Evolutionary conservation across 2,888 invertebrate species (phyloP).

Genomic region (Neoscelio sp.): DNA sequence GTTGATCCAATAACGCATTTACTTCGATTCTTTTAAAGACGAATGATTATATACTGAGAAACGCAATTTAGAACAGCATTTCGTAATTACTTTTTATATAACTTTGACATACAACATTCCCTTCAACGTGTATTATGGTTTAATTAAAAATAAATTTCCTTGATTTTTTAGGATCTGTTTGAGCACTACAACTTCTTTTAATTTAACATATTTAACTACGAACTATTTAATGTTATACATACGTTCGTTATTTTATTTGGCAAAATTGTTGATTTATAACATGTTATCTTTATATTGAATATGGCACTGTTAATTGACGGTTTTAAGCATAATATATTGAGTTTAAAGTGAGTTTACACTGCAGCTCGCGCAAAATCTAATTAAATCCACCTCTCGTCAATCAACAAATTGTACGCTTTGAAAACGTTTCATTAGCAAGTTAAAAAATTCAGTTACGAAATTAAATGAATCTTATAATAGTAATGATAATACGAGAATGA

Average conservation of each 20-base stretch:
- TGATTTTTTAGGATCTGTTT: not conserved
- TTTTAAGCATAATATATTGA: slow-evolving; percentile 53
- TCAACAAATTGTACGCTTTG: slow-evolving; percentile 44
- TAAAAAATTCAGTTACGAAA: slow-evolving; percentile 48
- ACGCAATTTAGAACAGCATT: slow-evolving; percentile 14
- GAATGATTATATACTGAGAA: slow-evolving; percentile 30
- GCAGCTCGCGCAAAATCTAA: slow-evolving; percentile 33
- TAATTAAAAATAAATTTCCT: slow-evolving; percentile 45
- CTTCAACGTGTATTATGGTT: slow-evolving; percentile 16
- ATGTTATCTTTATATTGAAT: slow-evolving; percentile 57
- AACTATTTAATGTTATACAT: too few relatives aligned
- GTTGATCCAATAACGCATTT: slow-evolving; percentile 52
- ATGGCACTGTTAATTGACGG: slow-evolving; percentile 62
- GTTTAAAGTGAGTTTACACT: slow-evolving; percentile 52
- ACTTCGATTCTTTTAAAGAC: slow-evolving; percentile 20
- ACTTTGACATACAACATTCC: too few relatives aligned
- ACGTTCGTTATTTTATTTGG: not conserved
- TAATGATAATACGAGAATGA: not conserved
- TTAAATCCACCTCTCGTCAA: slow-evolving; percentile 41
- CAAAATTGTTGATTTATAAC: slow-evolving; percentile 8
- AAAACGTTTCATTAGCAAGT: slow-evolving; percentile 45
- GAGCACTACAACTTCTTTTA: not conserved
- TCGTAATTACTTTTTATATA: slow-evolving; percentile 8
- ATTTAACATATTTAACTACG: too few relatives aligned
- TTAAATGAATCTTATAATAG: slow-evolving; percentile 26